phyloP scores from a whole-genome alignment of 2,113 vertebrate species.

The Phaethornis superciliosus region DNA sequence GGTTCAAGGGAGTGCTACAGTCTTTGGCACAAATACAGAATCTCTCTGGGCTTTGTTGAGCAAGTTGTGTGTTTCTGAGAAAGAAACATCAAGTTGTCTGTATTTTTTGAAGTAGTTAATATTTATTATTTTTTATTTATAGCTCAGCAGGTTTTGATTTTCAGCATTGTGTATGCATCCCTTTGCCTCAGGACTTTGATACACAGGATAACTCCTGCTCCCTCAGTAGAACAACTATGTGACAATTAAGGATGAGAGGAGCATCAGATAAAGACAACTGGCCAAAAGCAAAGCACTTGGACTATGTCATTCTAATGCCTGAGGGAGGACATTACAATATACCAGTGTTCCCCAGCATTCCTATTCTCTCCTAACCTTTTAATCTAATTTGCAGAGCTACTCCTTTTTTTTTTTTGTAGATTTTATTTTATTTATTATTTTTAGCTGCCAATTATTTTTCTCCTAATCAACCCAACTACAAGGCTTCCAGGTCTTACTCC shows the following conservation, averaged over 20 bases:
- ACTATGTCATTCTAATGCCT: background rate
- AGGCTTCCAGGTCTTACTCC: background rate
- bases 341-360: background rate
- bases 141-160: background rate
- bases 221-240: background rate
- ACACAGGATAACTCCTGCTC: background rate
- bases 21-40: conserved; percentile 29
- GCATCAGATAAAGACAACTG: background rate
- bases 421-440: background rate
- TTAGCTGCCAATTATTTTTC: background rate
- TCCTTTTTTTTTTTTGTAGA: background rate
- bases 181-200: background rate
- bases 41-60: conserved; percentile 18
- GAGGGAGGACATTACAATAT: background rate
- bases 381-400: background rate
- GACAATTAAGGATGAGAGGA: background rate
- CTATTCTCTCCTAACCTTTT: background rate
- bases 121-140: conserved; percentile 2
- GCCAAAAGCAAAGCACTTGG: background rate
- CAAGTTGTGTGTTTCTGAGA: background rate
- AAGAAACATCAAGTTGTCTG: background rate
- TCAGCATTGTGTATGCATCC: background rate
- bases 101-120: background rate
- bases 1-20: conserved; percentile 29
- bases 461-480: background rate